These are phyloP conservation scores for Hippolais icterina DNA, from an alignment of 2,113 vertebrate species.

Conservation along the genomic window DNA sequence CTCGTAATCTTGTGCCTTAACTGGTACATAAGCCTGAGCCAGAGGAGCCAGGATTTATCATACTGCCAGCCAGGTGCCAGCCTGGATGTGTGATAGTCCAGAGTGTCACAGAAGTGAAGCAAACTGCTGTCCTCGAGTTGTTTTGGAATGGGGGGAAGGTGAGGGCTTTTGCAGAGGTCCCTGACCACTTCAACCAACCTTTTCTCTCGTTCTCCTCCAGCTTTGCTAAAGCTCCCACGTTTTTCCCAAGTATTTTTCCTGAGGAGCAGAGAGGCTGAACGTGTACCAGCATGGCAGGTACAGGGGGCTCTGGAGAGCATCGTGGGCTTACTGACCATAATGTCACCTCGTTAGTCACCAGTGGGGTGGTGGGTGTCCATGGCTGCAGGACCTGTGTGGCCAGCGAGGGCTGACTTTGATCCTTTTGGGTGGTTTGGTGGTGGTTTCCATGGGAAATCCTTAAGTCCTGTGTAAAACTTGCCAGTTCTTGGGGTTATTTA, in stretches of 20 bases:
- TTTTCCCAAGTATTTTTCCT: not conserved
- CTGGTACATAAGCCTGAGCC: not conserved
- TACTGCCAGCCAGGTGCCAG: not conserved
- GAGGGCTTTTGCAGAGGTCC: not conserved
- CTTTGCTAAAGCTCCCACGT: not conserved
- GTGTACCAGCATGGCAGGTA: slow-evolving; percentile 73
- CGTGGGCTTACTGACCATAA: not conserved
- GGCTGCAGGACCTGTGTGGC: not conserved
- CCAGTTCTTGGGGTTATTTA: not conserved
- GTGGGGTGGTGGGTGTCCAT: not conserved
- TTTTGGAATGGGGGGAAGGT: not conserved
- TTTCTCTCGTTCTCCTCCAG: slow-evolving; percentile 34
- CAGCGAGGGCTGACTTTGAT: not conserved
- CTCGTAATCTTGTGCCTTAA: slow-evolving; percentile 15
- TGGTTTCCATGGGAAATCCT: not conserved
- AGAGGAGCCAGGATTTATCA: not conserved
- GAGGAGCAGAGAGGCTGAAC: not conserved
- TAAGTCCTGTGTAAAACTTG: not conserved
- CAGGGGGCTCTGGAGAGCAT: not conserved
- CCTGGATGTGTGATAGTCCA: not conserved
- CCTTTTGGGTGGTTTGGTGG: not conserved
- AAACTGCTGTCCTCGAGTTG: not conserved
- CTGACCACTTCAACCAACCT: not conserved
- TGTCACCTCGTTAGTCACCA: not conserved
- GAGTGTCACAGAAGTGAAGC: not conserved